A percentile compares a stretch with the other conserved stretches of the same genome.
phyloP scores from a whole-genome alignment of 1,140 invertebrate genomes.

The Anagrus nilaparvatae region DNA sequence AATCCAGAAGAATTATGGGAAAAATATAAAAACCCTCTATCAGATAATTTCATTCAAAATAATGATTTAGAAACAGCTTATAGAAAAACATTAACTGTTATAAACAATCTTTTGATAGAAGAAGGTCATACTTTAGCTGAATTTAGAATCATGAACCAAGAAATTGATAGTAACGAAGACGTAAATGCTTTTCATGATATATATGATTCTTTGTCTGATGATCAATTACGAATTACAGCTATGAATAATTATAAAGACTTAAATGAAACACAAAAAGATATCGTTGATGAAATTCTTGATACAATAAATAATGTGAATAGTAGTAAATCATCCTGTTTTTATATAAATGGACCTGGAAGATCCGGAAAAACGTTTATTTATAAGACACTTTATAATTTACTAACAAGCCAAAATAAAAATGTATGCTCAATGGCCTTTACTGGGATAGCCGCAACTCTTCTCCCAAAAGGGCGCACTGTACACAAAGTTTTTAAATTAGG shows the following conservation, averaged over 20 bases:
- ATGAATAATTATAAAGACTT: background rate
- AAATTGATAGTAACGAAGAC: background rate
- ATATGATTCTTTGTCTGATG: background rate
- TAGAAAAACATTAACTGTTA: background rate
- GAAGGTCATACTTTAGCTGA: background rate
- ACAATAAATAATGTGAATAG: background rate
- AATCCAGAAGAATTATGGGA: slow-evolving; percentile 5
- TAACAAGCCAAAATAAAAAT: slow-evolving; percentile 1
- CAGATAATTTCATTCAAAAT: background rate
- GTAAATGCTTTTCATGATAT: background rate
- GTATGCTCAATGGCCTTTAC: slow-evolving; percentile 15
- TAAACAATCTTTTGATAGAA: background rate
- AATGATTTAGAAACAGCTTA: background rate
- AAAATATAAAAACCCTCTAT: slow-evolving; percentile 1
- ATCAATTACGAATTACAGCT: too few relatives aligned
- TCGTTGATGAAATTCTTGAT: background rate
- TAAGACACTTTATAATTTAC: slow-evolving; percentile 5
- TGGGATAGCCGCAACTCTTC: slow-evolving; percentile 19
- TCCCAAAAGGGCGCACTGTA: slow-evolving; percentile 16
- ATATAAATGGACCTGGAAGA: slow-evolving; percentile 15
- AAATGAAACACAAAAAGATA: background rate
- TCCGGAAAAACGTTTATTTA: slow-evolving; percentile 17
- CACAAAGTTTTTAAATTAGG: slow-evolving; percentile 17
- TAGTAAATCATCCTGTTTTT: background rate
- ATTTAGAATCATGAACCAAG: background rate